Percentiles rank a stretch among this genome's conserved stretches.
Conservation (phyloP, 2,113 vertebrate species). For the Cinclus mexicanus region DNA sequence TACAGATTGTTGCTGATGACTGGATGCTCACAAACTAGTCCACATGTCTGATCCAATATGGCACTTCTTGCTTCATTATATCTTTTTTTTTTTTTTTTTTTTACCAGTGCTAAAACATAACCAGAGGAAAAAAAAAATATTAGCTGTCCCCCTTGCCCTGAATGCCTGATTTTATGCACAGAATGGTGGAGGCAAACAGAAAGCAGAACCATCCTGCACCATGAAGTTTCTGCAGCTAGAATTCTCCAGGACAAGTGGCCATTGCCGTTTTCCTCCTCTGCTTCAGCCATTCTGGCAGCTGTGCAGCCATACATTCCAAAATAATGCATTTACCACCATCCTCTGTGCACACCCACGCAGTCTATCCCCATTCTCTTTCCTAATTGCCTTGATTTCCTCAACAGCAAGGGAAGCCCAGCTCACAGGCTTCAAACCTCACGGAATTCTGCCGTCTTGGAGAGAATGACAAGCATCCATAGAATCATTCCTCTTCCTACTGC, state of each 20-base stretch:
- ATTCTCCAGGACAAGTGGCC: neutral
- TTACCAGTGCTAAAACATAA: neutral
- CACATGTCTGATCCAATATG: neutral
- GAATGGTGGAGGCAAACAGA: neutral
- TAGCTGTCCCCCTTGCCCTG: neutral
- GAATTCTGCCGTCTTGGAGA: rapidly evolving
- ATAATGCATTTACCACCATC: neutral
- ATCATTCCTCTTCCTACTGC: neutral
- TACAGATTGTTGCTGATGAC: neutral
- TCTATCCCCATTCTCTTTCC: neutral
- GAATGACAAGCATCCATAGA: neutral
- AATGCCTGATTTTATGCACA: neutral
- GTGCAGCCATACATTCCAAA: neutral
- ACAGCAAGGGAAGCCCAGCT: neutral
- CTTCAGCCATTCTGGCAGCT: neutral
- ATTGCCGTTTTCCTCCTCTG: neutral
- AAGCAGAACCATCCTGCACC: neutral
- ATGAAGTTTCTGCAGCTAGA: neutral
- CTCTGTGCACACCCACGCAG: neutral
- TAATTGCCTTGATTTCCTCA: neutral
- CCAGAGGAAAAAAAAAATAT: neutral
- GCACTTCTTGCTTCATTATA: neutral
- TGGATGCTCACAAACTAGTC: neutral
- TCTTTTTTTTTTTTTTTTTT: rapidly evolving
- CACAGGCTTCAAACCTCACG: neutral